These are phyloP conservation scores for Panopea generosa DNA, from an alignment of 2,888 invertebrate genomes.

Conservation along the genomic window DNA sequence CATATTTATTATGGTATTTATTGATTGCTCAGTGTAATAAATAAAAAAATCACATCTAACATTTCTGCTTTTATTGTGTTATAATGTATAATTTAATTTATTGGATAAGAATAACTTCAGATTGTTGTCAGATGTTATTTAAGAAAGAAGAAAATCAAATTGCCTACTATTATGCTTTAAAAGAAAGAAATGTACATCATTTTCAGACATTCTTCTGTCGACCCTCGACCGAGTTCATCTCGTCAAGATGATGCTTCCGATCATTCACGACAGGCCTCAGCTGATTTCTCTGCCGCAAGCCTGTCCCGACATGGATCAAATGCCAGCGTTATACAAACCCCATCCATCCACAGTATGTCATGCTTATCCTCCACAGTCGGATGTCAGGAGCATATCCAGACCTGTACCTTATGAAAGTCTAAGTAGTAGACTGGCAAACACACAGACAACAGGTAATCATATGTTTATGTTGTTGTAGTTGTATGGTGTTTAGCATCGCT, in stretches of 20 bases:
- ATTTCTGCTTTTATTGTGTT: too few relatives aligned
- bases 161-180: too few relatives aligned
- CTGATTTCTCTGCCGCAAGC: constrained; percentile 59
- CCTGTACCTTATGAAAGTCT: constrained; percentile 60
- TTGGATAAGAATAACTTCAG: too few relatives aligned
- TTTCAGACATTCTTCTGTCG: constrained; percentile 65
- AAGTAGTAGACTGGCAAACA: constrained; percentile 49
- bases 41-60: too few relatives aligned
- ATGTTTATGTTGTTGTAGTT: too few relatives aligned
- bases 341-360: constrained; percentile 51
- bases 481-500: too few relatives aligned
- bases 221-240: constrained; percentile 50
- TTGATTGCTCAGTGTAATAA: too few relatives aligned
- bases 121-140: too few relatives aligned
- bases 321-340: constrained; percentile 29
- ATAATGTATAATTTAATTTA: too few relatives aligned
- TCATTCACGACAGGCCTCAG: constrained; percentile 64
- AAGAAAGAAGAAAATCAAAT: too few relatives aligned
- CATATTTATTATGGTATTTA: too few relatives aligned
- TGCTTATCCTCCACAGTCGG: constrained; percentile 30
- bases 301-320: constrained; percentile 22
- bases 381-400: constrained; percentile 45
- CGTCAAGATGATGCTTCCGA: constrained; percentile 46
- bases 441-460: constrained; percentile 40
- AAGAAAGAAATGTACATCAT: too few relatives aligned